Conservation (phyloP, 2,113 vertebrate species). For the Upupa epops region DNA sequence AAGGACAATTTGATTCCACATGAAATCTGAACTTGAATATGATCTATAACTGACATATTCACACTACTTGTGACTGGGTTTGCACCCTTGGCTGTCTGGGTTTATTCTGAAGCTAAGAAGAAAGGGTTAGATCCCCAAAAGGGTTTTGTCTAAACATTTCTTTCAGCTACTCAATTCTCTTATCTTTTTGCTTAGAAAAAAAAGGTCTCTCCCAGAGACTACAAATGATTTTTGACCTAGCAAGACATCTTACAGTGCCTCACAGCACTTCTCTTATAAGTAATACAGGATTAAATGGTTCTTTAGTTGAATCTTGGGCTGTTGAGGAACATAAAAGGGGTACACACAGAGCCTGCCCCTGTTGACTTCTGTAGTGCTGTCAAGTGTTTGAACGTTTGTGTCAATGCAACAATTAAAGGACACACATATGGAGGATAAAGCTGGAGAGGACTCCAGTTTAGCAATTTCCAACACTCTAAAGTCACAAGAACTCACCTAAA, state of each 20-base stretch:
- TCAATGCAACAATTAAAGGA: neutral
- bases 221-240: neutral
- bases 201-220: neutral
- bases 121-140: neutral
- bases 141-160: neutral
- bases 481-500: fast-evolving
- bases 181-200: neutral
- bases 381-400: neutral
- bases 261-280: neutral
- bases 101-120: neutral
- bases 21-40: neutral
- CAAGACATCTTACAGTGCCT: neutral
- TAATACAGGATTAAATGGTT: neutral
- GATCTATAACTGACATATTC: neutral
- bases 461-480: neutral
- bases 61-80: neutral
- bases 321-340: neutral
- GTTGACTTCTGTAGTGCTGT: neutral
- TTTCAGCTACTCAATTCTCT: neutral
- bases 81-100: neutral
- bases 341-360: neutral
- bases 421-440: neutral
- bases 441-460: neutral
- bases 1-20: neutral
- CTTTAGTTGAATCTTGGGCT: neutral